Base-by-base conservation (phyloP, 2,113 vertebrate species). In the Sebastes fasciatus region DNA sequence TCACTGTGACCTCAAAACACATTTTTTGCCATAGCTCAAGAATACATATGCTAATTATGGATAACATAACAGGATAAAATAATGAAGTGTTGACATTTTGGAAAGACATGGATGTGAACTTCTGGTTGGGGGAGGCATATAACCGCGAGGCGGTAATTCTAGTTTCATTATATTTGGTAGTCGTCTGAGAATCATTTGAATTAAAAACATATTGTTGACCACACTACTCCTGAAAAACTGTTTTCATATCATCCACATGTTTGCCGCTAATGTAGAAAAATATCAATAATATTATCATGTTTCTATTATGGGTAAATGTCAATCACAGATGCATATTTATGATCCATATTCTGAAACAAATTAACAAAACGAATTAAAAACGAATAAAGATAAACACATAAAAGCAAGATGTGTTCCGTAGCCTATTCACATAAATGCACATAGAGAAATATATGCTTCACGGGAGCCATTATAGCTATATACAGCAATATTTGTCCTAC, bases 401-500 rank as follows among this genome's bases (percentile, higher is more conserved):
- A 68, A 34, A 2, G 0, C 11, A 42, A 5, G 9, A 73, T 19
- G 6, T 57, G n/a, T 54, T 60, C 71, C 5, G 5, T 4, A 13
- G 52, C 12, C 17, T 67, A 8, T 46, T 54, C 11, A 46, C 26
- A 45, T 75, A 60, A 66, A 77, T 42, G 16, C 16, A 64, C 51
- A 66, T 2, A 23, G 19, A 71, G 16, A 77, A 70, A 70, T 49
- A 9, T 11, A 76, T 49, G 75, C 42, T 46, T 60, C 55, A 77
- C 42, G 0, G 11, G 42, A 82, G 51, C 69, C 54, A 54, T 71
- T 81, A 34, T 34, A 23, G 74, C 40, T 73, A 61, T 61, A 49
- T 61, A 78, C 54, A 66, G 74, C 69, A 67, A 79, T 77, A 83
- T 85, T 79, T 84, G 63, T 85, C 79, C 78, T 80, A 78, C 74